A percentile compares a stretch with the other conserved stretches of the same genome.
Evolutionary conservation across 35 echinoderm and acorn worm species (phyloP).

Genomic region (Ptychodera flava): DNA sequence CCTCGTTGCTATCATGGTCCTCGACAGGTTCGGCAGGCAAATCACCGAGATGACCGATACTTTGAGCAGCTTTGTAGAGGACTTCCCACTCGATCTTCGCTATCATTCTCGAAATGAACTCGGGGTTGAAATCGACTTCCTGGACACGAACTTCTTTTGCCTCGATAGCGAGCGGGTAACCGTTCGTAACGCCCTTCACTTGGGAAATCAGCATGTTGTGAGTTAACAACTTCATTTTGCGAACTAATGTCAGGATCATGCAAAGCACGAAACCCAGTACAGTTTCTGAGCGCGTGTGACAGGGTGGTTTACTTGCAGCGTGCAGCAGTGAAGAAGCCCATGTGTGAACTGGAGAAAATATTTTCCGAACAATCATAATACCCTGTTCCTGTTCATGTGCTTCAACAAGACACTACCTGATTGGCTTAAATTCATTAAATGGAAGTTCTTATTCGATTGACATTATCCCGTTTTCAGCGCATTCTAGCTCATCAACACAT

Average conservation of each 20-base stretch:
- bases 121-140: conserved; percentile 97
- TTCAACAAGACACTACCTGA: no score
- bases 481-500: no score
- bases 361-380: no score
- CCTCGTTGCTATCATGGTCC: conserved; percentile 92
- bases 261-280: no score
- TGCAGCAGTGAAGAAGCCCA: no score
- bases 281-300: no score
- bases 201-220: conserved; percentile 99
- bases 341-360: no score
- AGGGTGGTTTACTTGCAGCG: no score
- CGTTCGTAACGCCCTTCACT: conserved; percentile 96
- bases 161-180: conserved; percentile 95
- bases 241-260: conserved; percentile 37
- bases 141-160: conserved; percentile 61
- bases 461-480: no score
- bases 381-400: no score
- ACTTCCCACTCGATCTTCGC: conserved; percentile 89
- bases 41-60: conserved; percentile 62
- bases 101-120: conserved; percentile 96
- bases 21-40: conserved; percentile 60
- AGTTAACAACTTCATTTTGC: conserved; percentile 92
- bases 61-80: conserved; percentile 75
- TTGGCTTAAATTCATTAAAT: no score
- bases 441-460: no score